Percentiles rank a stretch among this genome's conserved stretches.
Conservation (phyloP, 2,797 vertebrate genomes). For the Sorex maritimensis region DNA sequence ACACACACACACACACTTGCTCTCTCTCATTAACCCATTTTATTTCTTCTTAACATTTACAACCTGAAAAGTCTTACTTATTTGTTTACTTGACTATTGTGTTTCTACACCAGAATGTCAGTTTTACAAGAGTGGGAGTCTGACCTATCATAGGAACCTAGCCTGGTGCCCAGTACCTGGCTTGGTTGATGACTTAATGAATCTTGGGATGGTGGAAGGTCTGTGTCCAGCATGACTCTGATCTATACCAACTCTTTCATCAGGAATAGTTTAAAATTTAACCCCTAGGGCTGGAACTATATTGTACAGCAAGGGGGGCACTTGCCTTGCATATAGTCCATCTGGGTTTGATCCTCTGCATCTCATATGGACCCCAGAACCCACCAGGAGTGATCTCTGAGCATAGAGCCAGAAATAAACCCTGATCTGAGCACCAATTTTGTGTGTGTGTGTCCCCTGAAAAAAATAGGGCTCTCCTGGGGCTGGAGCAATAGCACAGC, state of each 20-base stretch:
- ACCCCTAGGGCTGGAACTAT: background rate
- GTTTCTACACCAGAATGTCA: slow-evolving; percentile 43
- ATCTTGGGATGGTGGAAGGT: slow-evolving; percentile 15
- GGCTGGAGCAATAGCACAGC: too few relatives aligned
- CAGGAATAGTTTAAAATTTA: slow-evolving; percentile 55
- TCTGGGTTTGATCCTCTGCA: too few relatives aligned
- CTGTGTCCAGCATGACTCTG: slow-evolving; percentile 25
- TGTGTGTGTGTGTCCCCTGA: too few relatives aligned
- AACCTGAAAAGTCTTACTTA: slow-evolving; percentile 31
- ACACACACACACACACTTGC: background rate
- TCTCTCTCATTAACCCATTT: background rate
- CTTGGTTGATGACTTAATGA: slow-evolving; percentile 12
- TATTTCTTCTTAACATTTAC: slow-evolving; percentile 49
- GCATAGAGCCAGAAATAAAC: too few relatives aligned
- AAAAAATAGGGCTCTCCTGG: too few relatives aligned
- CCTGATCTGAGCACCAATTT: too few relatives aligned
- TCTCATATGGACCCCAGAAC: too few relatives aligned
- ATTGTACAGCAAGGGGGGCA: too few relatives aligned
- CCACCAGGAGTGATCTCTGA: too few relatives aligned
- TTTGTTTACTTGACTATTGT: slow-evolving; percentile 42
- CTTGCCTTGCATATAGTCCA: too few relatives aligned
- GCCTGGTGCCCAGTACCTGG: background rate
- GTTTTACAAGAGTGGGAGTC: slow-evolving; percentile 40
- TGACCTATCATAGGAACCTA: slow-evolving; percentile 8
- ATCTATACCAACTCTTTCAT: slow-evolving; percentile 44